Evolutionary conservation across 1,140 invertebrate genomes (phyloP).

Genomic region (Periplaneta americana): DNA sequence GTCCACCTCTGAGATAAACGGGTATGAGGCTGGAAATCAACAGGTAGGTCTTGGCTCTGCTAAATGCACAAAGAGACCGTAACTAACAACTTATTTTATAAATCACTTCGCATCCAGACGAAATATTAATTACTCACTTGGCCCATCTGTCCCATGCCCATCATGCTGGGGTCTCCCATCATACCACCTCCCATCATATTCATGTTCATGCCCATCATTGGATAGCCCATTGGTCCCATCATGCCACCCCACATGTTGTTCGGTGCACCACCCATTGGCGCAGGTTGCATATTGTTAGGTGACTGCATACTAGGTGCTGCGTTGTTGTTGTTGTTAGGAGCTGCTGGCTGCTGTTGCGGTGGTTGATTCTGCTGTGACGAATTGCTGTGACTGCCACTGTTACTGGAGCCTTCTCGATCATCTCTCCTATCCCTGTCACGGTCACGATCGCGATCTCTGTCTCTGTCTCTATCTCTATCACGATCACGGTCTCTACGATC

Average conservation of each 20-base stretch:
- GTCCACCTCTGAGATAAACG: too few relatives aligned
- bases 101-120: too few relatives aligned
- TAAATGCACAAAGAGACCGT: too few relatives aligned
- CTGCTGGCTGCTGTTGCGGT: background rate
- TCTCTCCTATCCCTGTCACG: slow-evolving; percentile 29
- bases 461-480: slow-evolving; percentile 33
- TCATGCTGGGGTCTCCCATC: slow-evolving; percentile 45
- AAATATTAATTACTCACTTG: slow-evolving; percentile 25
- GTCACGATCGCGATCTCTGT: slow-evolving; percentile 31
- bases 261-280: background rate
- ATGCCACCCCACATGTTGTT: slow-evolving; percentile 38
- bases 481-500: slow-evolving; percentile 24
- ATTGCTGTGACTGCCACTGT: background rate
- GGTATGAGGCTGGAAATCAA: too few relatives aligned
- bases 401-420: slow-evolving; percentile 30
- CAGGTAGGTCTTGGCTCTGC: too few relatives aligned
- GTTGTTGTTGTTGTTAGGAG: background rate
- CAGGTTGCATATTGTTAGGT: background rate
- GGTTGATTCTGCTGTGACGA: background rate
- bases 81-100: too few relatives aligned
- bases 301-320: background rate
- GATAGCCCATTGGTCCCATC: slow-evolving; percentile 40
- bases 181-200: slow-evolving; percentile 38
- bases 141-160: slow-evolving; percentile 48
- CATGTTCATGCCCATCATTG: slow-evolving; percentile 56